Conservation (phyloP, 2,888 invertebrate species). For the Apodemia mormo region DNA sequence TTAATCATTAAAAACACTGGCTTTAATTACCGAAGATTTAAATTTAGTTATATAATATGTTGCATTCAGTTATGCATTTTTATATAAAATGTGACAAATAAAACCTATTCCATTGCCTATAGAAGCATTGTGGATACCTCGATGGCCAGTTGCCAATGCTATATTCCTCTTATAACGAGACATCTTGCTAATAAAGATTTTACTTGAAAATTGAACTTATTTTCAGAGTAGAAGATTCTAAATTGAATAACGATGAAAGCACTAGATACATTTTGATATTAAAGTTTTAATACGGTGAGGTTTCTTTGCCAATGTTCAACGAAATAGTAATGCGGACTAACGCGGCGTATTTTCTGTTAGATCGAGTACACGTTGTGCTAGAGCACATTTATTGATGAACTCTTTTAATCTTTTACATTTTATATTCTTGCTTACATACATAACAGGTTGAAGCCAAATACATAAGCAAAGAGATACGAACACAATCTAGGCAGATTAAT, state of each 20-base stretch:
- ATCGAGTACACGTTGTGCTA: constrained; percentile 1
- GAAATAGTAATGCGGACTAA: constrained; percentile 48
- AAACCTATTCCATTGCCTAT: constrained; percentile 39
- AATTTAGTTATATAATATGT: not conserved
- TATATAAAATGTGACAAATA: constrained; percentile 25
- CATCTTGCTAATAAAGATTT: constrained; percentile 26
- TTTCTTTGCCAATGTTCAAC: constrained; percentile 47
- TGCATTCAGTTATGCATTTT: not conserved
- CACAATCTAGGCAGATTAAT: no score
- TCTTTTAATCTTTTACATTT: not conserved
- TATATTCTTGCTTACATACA: not conserved
- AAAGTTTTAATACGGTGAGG: not conserved
- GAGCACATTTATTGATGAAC: not conserved
- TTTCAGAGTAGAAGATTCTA: not conserved
- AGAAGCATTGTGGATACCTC: constrained; percentile 39
- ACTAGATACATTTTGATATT: constrained; percentile 4
- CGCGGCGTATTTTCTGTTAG: constrained; percentile 13
- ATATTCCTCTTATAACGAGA: constrained; percentile 32
- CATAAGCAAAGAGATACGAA: no score
- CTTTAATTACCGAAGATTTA: no score
- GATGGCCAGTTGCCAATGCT: constrained; percentile 41
- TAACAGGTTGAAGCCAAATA: no score
- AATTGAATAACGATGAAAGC: not conserved
- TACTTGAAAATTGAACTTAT: constrained; percentile 18
- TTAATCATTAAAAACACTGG: no score